Percentiles rank a stretch among this genome's conserved stretches.
phyloP scores from a whole-genome alignment of 2,888 invertebrate genomes.

The Microdon myrmicae region DNA sequence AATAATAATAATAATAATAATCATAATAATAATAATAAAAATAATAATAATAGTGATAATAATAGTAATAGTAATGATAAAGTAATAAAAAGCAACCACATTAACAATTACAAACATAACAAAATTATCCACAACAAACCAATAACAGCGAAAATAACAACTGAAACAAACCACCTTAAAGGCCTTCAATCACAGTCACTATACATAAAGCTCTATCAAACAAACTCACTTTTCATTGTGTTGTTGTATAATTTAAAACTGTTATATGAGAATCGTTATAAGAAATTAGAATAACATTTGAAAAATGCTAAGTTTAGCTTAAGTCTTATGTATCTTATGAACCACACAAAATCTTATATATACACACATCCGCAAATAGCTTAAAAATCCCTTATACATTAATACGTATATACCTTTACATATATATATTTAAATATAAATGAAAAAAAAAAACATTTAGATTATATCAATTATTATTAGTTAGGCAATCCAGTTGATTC shows the following conservation, averaged over 20 bases:
- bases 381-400: too few species aligned
- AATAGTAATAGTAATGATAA: conserved; percentile 10
- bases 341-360: conserved; percentile 1
- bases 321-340: neutral
- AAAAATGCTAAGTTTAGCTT: conserved; percentile 1
- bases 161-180: conserved; percentile 1
- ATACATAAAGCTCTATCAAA: conserved; percentile 54
- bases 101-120: conserved; percentile 14
- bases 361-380: conserved; percentile 3
- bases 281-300: conserved; percentile 13
- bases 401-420: too few species aligned
- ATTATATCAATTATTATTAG: too few species aligned
- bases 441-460: too few species aligned
- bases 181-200: conserved; percentile 23
- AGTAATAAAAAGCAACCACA: conserved; percentile 17
- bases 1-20: too few species aligned
- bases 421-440: too few species aligned
- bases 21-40: too few species aligned
- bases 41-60: conserved; percentile 19
- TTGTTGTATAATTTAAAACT: too few species aligned
- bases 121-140: conserved; percentile 23
- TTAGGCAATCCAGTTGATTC: too few species aligned
- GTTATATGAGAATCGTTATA: too few species aligned
- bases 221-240: too few species aligned
- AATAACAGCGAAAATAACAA: conserved; percentile 12